A percentile compares a stretch with the other conserved stretches of the same genome.
These are phyloP conservation scores for Gryon sp. DNA, from an alignment of 1,140 invertebrate species.

Conservation along the genomic window DNA sequence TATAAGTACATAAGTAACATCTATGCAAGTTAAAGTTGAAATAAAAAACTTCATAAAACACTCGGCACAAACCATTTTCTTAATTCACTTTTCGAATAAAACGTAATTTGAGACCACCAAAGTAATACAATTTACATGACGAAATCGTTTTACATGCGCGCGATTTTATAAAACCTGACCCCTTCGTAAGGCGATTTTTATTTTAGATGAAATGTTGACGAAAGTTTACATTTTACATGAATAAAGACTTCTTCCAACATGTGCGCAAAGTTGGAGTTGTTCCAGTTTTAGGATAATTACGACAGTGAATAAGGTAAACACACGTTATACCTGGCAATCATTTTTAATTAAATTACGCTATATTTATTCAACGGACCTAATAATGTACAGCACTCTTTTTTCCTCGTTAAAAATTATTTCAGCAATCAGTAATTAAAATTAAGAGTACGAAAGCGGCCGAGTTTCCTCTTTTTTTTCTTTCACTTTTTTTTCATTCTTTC, in stretches of 20 bases:
- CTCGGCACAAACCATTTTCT: no score
- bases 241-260: slow-evolving; percentile 23
- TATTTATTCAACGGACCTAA: slow-evolving; percentile 38
- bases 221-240: slow-evolving; percentile 16
- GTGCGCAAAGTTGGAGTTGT: slow-evolving; percentile 23
- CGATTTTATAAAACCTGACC: neutral
- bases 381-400: slow-evolving; percentile 23
- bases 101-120: no score
- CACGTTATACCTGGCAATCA: slow-evolving; percentile 25
- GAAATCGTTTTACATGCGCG: neutral
- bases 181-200: slow-evolving; percentile 13
- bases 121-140: neutral
- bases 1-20: no score
- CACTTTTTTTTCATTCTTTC: no score
- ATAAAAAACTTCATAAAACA: no score
- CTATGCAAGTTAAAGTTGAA: no score
- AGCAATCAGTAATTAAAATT: slow-evolving; percentile 5
- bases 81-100: no score
- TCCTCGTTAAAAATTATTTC: slow-evolving; percentile 28
- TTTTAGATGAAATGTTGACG: slow-evolving; percentile 22
- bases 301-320: slow-evolving; percentile 22
- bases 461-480: neutral
- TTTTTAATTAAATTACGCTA: slow-evolving; percentile 44
- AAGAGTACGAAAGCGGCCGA: neutral
- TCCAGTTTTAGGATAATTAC: slow-evolving; percentile 33